phyloP scores from a whole-genome alignment of 2,797 vertebrate species.

The Centropyge bicolor region DNA sequence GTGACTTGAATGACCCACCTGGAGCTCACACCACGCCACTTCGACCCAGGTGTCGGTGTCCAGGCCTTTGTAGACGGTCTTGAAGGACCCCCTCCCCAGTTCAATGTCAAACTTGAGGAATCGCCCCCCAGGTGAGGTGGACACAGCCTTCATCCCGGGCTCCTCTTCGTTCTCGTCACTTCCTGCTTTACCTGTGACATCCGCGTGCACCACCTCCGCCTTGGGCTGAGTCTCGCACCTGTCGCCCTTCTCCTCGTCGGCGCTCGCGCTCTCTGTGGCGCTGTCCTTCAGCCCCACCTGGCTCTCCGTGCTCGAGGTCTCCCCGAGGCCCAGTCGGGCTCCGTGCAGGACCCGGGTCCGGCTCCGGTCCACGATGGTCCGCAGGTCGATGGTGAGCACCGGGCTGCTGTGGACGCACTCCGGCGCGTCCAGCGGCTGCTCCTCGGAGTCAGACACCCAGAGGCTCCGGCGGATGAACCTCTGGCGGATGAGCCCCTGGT shows the following conservation, averaged over 20 bases:
- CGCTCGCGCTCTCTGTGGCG: conserved; percentile 70
- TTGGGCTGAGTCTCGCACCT: conserved; percentile 76
- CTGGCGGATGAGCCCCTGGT: conserved; percentile 87
- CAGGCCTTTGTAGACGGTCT: conserved; percentile 98
- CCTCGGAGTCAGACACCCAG: conserved; percentile 94
- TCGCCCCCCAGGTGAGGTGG: conserved; percentile 94
- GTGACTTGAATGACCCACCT: conserved; percentile 85
- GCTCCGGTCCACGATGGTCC: conserved; percentile 86
- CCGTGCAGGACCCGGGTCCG: conserved; percentile 72
- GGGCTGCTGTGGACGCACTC: conserved; percentile 86
- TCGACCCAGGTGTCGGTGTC: conserved; percentile 99
- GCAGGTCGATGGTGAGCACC: conserved; percentile 83
- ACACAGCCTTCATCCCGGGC: conserved; percentile 96
- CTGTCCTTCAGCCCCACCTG: conserved; percentile 67
- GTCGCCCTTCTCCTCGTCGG: conserved; percentile 65
- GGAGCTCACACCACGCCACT: conserved; percentile 98
- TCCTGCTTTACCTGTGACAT: conserved; percentile 83
- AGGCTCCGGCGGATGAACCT: conserved; percentile 93
- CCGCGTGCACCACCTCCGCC: conserved; percentile 65
- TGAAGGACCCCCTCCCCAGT: conserved; percentile 97
- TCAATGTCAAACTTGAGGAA: conserved; percentile 99
- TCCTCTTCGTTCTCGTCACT: conserved; percentile 95
- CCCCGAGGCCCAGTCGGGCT: conserved; percentile 63
- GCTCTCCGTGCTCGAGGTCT: conserved; percentile 73
- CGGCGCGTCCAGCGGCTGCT: conserved; percentile 85